phyloP scores from a whole-genome alignment of 2,888 invertebrate genomes.

The Vandiemenella viatica region DNA sequence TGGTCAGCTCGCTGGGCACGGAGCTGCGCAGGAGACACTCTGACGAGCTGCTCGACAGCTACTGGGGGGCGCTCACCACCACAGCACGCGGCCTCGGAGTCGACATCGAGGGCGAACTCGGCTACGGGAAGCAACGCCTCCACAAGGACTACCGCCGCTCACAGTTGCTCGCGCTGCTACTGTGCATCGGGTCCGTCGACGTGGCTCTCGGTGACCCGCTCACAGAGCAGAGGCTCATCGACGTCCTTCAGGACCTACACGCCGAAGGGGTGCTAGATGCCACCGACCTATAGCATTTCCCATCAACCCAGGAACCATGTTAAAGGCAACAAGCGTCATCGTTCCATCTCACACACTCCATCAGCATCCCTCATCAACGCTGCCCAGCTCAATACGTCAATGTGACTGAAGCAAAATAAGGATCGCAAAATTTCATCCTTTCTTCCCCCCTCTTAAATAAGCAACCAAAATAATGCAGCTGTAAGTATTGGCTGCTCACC shows the following conservation, averaged over 20 bases:
- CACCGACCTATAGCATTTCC: slow-evolving; percentile 26
- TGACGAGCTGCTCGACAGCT: slow-evolving; percentile 43
- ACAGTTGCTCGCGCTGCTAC: slow-evolving; percentile 54
- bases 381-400: too few species aligned
- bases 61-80: slow-evolving; percentile 47
- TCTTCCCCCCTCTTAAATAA: too few species aligned
- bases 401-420: too few species aligned
- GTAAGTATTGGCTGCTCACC: too few species aligned
- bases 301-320: not conserved
- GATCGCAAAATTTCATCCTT: too few species aligned
- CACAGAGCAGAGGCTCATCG: slow-evolving; percentile 58
- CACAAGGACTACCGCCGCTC: slow-evolving; percentile 44
- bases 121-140: slow-evolving; percentile 37
- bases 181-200: slow-evolving; percentile 69
- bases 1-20: slow-evolving; percentile 57
- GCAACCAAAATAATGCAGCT: too few species aligned
- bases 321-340: not conserved
- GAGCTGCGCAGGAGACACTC: slow-evolving; percentile 50
- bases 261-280: slow-evolving; percentile 45
- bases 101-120: slow-evolving; percentile 39
- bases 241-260: slow-evolving; percentile 57
- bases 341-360: too few species aligned
- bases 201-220: slow-evolving; percentile 60
- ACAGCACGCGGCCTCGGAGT: slow-evolving; percentile 45
- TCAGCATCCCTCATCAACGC: too few species aligned